These are phyloP conservation scores for Apis cerana DNA, from an alignment of 1,140 invertebrate genomes.

Conservation along the genomic window DNA sequence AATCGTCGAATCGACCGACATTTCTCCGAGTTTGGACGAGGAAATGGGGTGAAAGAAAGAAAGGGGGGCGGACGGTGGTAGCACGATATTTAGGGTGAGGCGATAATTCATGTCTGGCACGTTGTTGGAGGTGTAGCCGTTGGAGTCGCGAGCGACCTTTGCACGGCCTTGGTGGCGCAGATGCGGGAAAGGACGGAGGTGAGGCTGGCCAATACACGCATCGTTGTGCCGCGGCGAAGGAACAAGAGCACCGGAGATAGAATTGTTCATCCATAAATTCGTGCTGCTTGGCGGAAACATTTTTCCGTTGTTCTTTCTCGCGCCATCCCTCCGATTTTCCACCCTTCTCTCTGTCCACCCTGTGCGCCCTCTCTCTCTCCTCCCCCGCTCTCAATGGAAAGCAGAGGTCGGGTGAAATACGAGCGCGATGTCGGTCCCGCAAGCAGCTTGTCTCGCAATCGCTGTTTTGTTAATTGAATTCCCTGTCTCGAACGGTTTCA, in stretches of 20 bases:
- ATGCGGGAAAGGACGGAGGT: conserved; percentile 34
- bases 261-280: conserved; percentile 69
- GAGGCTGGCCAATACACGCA: conserved; percentile 13
- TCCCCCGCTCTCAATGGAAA: conserved; percentile 5
- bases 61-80: conserved; percentile 14
- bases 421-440: conserved; percentile 39
- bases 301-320: conserved; percentile 53
- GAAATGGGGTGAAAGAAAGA: conserved; percentile 50
- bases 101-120: conserved; percentile 59
- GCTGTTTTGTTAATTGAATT: conserved; percentile 65
- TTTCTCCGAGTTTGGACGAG: conserved; percentile 21
- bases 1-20: conserved; percentile 15
- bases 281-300: conserved; percentile 62
- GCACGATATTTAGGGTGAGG: conserved; percentile 54
- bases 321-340: background rate
- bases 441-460: conserved; percentile 60
- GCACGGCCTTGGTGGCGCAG: conserved; percentile 50
- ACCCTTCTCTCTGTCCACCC: background rate
- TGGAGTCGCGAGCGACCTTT: conserved; percentile 51
- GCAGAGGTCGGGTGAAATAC: conserved; percentile 47
- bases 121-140: conserved; percentile 31
- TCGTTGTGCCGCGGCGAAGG: conserved; percentile 22
- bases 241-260: conserved; percentile 55
- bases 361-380: background rate
- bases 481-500: conserved; percentile 44